Conservation (phyloP, 1,140 invertebrate genomes). For the Drosophila prosaltans region DNA sequence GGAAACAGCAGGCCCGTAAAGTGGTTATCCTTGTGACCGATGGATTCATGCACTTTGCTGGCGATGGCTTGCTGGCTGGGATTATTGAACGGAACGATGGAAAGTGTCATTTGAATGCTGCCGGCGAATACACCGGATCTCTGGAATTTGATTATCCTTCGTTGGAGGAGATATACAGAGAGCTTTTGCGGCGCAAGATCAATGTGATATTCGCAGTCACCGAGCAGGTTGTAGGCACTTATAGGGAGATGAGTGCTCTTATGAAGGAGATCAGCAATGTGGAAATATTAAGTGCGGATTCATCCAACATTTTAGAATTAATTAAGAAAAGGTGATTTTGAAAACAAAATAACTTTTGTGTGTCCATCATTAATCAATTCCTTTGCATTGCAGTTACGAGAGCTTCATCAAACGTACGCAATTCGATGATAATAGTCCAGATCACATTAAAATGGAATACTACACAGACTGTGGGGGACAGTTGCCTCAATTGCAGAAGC, state of each 20-base stretch:
- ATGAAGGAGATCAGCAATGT: conserved; percentile 85
- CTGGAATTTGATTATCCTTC: conserved; percentile 86
- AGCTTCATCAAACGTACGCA: conserved; percentile 85
- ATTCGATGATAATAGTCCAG: conserved; percentile 84
- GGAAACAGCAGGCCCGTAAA: conserved; percentile 85
- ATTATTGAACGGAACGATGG: conserved; percentile 84
- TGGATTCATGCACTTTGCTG: conserved; percentile 87
- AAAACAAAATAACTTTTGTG: fast-evolving
- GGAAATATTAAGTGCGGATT: conserved; percentile 85
- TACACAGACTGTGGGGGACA: conserved; percentile 85
- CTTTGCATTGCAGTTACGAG: conserved; percentile 79
- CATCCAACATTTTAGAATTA: conserved; percentile 86
- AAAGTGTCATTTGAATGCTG: conserved; percentile 84
- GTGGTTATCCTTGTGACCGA: conserved; percentile 87
- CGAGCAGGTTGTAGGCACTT: conserved; percentile 84
- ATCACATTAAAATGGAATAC: conserved; percentile 84
- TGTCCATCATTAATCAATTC: not conserved
- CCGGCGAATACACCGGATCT: conserved; percentile 85
- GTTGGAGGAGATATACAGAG: conserved; percentile 85
- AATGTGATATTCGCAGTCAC: conserved; percentile 87
- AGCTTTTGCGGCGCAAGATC: conserved; percentile 85
- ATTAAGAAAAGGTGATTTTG: conserved; percentile 84
- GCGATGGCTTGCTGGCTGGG: conserved; percentile 85
- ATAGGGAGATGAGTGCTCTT: conserved; percentile 84
- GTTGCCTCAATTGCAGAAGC: conserved; percentile 67